A percentile compares a stretch with the other conserved stretches of the same genome.
Evolutionary conservation across 2,113 vertebrate genomes (phyloP).

Genomic region (Piprites chloris): DNA sequence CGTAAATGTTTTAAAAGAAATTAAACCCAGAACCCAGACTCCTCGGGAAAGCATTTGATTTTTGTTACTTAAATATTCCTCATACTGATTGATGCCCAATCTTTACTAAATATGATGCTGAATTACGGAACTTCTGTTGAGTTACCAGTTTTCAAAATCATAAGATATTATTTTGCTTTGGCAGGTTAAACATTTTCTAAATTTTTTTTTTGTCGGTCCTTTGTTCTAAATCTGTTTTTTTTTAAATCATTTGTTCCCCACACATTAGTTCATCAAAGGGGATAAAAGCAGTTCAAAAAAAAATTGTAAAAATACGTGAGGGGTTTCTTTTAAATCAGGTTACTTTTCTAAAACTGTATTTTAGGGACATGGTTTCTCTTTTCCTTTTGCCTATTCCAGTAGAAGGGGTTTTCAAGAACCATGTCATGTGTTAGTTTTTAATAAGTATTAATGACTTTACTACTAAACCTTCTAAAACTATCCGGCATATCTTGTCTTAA

Average conservation of each 20-base stretch:
- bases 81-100: neutral
- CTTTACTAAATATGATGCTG: neutral
- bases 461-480: neutral
- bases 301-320: neutral
- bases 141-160: neutral
- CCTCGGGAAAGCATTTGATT: neutral
- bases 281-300: neutral
- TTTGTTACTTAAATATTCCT: neutral
- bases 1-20: neutral
- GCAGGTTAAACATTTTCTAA: neutral
- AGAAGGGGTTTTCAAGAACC: neutral
- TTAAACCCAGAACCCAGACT: neutral
- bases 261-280: neutral
- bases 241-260: neutral
- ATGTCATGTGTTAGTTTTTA: neutral
- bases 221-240: neutral
- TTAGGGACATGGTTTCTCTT: neutral
- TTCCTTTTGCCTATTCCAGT: neutral
- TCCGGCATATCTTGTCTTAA: neutral
- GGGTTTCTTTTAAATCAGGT: accelerated
- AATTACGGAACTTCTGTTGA: neutral
- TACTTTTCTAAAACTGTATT: neutral
- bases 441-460: neutral
- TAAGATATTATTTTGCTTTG: neutral
- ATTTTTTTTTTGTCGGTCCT: neutral